Evolutionary conservation across 2,113 vertebrate species (phyloP), one percentile per base, ranked within the genome.

Genomic region (Scopus umbretta): DNA sequence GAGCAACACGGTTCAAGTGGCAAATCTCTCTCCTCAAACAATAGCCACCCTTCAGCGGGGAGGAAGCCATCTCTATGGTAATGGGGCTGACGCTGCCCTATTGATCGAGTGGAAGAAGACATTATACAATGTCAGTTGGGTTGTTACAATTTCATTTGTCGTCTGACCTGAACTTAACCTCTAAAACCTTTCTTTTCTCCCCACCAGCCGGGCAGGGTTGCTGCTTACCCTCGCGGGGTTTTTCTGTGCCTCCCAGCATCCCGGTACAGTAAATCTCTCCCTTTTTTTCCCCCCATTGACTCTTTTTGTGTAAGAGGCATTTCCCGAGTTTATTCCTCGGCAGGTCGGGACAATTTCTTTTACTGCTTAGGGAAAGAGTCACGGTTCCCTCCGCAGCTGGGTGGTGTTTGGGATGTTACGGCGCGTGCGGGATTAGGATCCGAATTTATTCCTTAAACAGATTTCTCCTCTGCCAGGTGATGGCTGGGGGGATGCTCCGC

Each of bases 71-170:
- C 98, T 98, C 98, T 98, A 98, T 98, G 98, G 98, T 97, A 98
- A 98, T 98, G 93, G 98, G 98, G 97, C 97, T 96, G 97, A 98
- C 97, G 97, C 97, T 97, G 97, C 98, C 98, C 98, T 98, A 98
- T 98, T 98, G 98, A 98, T 98, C 97, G 76, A 95, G 96, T 96
- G 97, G 98, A 98, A 98, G 98, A 98, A 98, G 98, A 98, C 98
- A 98, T 98, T 98, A 98, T 97, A 98, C 98, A 97, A 91, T 98
- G 98, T 98, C 98, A 98, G 95, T 98, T 97, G 98, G 98, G 94
- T 98, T 98, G 98, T 98, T 98, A 98, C 98, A 98, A 98, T 98
- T 98, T 98, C 98, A 98, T 98, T 98, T 98, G 98, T 97, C 58
- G 88, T 97, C 94, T 98, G 98, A 98, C 98, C 98, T 89, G 97